Conservation (phyloP, 2,797 vertebrate species). For the Sciurus carolinensis region DNA sequence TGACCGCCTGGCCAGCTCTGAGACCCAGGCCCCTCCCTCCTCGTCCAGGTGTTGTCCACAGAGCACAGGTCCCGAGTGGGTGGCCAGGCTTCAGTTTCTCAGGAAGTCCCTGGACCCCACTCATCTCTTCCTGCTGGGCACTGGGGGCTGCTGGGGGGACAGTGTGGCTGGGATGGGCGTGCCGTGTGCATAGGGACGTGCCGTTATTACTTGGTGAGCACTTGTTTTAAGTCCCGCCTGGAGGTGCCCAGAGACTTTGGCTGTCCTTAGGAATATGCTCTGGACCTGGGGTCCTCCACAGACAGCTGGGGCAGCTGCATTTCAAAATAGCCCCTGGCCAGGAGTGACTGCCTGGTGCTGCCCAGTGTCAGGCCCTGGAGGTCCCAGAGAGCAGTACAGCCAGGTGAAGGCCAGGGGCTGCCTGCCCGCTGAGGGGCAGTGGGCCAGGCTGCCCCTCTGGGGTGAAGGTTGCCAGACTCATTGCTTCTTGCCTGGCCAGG, state of each 20-base stretch:
- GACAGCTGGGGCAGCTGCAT: background rate
- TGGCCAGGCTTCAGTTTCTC: too few relatives aligned
- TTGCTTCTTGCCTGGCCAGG: background rate
- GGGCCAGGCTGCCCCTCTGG: background rate
- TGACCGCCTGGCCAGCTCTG: background rate
- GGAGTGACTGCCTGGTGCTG: background rate
- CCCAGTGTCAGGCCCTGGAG: background rate
- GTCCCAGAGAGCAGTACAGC: background rate
- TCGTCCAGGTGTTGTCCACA: fast-evolving
- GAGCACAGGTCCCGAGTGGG: background rate
- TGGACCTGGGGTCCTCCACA: background rate
- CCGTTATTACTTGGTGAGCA: too few relatives aligned
- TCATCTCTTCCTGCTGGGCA: background rate
- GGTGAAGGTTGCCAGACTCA: too few relatives aligned
- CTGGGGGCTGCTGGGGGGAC: background rate
- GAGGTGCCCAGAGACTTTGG: background rate
- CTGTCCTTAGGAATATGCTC: background rate
- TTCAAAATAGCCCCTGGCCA: background rate
- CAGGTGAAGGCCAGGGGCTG: background rate
- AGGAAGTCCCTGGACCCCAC: too few relatives aligned
- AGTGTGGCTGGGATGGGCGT: background rate
- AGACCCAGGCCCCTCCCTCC: background rate
- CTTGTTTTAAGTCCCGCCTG: background rate
- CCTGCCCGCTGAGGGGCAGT: background rate
- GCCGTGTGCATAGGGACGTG: fast-evolving